These are phyloP conservation scores for Cephalotes varians DNA, from an alignment of 2,888 invertebrate species.

Conservation along the genomic window DNA sequence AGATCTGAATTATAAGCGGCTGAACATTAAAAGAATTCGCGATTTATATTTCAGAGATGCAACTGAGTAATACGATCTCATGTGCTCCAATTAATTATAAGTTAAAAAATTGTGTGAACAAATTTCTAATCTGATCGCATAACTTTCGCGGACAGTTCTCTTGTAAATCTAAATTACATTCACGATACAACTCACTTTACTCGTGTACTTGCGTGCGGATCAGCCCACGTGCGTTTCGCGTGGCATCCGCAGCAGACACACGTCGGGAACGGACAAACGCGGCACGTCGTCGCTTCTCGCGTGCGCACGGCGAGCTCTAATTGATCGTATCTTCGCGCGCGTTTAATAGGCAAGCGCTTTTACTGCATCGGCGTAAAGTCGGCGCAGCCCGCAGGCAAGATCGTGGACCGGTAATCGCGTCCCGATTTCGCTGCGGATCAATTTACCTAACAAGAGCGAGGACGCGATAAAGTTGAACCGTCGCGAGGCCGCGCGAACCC, in stretches of 20 bases:
- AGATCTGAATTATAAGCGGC: background rate
- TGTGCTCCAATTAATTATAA: constrained; percentile 23
- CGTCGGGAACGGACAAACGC: background rate
- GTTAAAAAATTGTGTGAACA: constrained; percentile 4
- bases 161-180: background rate
- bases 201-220: background rate
- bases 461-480: constrained; percentile 49
- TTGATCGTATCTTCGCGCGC: constrained; percentile 35
- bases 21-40: background rate
- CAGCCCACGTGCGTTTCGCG: constrained; percentile 25
- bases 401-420: constrained; percentile 28
- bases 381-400: background rate
- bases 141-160: background rate
- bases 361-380: background rate
- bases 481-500: constrained; percentile 37
- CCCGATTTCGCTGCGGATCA: constrained; percentile 54
- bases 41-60: background rate
- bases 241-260: background rate
- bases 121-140: background rate
- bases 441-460: constrained; percentile 46
- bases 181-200: background rate
- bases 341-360: constrained; percentile 22
- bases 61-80: background rate
- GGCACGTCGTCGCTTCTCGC: constrained; percentile 23
- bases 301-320: constrained; percentile 11